phyloP scores from a whole-genome alignment of 2,888 invertebrate genomes.

The Hypomecis atomaria region DNA sequence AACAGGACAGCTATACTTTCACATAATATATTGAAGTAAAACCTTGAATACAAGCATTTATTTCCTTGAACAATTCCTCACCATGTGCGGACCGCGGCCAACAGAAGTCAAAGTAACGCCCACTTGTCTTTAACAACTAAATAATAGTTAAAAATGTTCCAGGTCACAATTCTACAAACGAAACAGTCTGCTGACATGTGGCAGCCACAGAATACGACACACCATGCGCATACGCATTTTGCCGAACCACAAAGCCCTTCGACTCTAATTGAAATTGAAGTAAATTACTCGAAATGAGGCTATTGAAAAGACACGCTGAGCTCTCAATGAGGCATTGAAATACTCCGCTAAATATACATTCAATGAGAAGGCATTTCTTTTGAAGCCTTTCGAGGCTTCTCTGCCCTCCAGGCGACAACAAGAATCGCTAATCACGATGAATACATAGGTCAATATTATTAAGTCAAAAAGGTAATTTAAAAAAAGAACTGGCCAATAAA shows the following conservation, averaged over 20 bases:
- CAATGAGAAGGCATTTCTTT: conserved; percentile 25
- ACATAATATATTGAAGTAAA: too few relatives aligned
- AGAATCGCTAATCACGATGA: conserved; percentile 4
- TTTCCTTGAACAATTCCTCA: conserved; percentile 15
- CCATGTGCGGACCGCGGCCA: conserved; percentile 10
- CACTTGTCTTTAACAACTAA: conserved; percentile 20
- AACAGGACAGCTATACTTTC: too few relatives aligned
- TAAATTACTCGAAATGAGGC: conserved; percentile 40
- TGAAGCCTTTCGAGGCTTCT: conserved; percentile 7
- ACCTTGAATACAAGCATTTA: too few relatives aligned
- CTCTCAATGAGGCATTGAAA: conserved; percentile 41
- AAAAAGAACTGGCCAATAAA: conserved; percentile 7
- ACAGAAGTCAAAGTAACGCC: background rate
- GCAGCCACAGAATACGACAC: conserved; percentile 20
- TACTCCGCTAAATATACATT: conserved; percentile 25
- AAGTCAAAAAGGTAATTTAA: conserved; percentile 7
- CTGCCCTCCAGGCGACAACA: conserved; percentile 12
- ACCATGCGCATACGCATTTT: conserved; percentile 15
- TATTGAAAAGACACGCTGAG: conserved; percentile 28
- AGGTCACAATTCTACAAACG: conserved; percentile 32
- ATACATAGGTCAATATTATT: conserved; percentile 16
- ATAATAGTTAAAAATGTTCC: background rate
- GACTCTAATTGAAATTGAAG: conserved; percentile 42
- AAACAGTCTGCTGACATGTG: conserved; percentile 35
- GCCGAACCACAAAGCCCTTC: conserved; percentile 28